A percentile compares a stretch with the other conserved stretches of the same genome.
phyloP scores from a whole-genome alignment of 2,113 vertebrate genomes.

The Pangasianodon gigas region DNA sequence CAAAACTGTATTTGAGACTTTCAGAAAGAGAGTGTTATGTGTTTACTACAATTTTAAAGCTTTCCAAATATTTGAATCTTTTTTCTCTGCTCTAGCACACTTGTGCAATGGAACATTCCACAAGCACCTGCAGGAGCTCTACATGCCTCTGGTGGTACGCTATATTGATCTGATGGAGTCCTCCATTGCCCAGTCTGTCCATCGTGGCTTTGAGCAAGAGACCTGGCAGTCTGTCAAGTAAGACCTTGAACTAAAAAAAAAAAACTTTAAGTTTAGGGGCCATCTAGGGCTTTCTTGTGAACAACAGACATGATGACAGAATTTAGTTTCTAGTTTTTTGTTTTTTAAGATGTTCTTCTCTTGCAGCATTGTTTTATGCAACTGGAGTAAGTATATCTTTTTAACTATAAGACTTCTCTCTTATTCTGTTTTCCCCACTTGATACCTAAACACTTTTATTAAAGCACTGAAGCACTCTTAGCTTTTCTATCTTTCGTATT shows the following conservation, averaged over 20 bases:
- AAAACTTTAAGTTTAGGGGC: neutral
- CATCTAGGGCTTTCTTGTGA: neutral
- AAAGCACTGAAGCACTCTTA: neutral
- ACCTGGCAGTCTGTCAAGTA: constrained; percentile 98
- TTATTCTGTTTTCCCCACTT: neutral
- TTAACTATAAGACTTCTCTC: neutral
- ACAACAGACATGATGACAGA: neutral
- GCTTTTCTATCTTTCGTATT: neutral
- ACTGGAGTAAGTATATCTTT: neutral
- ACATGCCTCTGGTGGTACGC: constrained; percentile 90
- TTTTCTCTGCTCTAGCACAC: constrained; percentile 76
- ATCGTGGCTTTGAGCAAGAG: constrained; percentile 94
- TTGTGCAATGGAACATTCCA: constrained; percentile 94
- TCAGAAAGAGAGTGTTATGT: neutral
- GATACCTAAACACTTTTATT: neutral
- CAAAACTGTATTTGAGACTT: constrained; percentile 18
- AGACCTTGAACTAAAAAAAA: constrained; percentile 63
- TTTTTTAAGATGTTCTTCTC: neutral
- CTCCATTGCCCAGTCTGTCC: constrained; percentile 95
- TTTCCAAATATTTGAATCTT: constrained; percentile 4
- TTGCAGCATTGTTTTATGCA: neutral
- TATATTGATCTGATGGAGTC: constrained; percentile 99
- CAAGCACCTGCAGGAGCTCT: constrained; percentile 93
- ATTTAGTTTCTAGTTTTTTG: neutral
- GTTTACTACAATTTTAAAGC: neutral